Base-by-base conservation (phyloP, 2,797 vertebrate species). In the Neoniphon sammara region DNA sequence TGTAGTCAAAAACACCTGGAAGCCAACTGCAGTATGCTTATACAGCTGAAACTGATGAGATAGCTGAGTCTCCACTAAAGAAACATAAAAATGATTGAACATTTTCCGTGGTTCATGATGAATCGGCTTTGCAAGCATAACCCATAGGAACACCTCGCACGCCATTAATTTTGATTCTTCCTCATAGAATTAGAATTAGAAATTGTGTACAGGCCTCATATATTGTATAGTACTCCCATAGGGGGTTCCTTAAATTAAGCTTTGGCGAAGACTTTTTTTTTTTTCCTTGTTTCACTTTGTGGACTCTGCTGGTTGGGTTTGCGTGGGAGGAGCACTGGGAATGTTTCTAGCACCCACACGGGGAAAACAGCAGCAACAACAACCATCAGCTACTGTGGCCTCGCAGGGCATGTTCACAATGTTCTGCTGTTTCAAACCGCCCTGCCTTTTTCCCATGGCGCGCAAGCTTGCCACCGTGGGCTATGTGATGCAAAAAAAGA, bases 331-430 rank as follows among this genome's bases (percentile, higher is more conserved):
- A n/a, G 1, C n/a, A 52, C 21, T 39, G 53, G 52, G 55, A 47
- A 57, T 57, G 44, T 50, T 69, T n/a, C 44, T 36, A 58, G 5
- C 56, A 49, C 56, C 46, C 50, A 30, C 30, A 59, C 18, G 14
- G 36, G 20, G 47, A 61, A 39, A 61, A 47, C 61, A 62, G 25
- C 60, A 23, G 39, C 59, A 62, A 63, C 60, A 63, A 63, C 61
- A 49, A 49, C 61, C 47, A 17, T 44, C 30, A 49, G 21, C 66
- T 66, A 70, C 10, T 11, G 10, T 39, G 36, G 36, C 36, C 36
- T 39, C 12, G 9, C 12, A 82, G 85, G 87, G 79, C 44, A 54
- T 87, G 81, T 87, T 90, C 87, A 90, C 88, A 84, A 77, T 46
- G 57, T 34, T 82, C 27, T 25, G 55, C 68, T 62, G 47, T 64